Evolutionary conservation across 2,888 invertebrate genomes (phyloP).

Genomic region (Chydorus sphaericus): DNA sequence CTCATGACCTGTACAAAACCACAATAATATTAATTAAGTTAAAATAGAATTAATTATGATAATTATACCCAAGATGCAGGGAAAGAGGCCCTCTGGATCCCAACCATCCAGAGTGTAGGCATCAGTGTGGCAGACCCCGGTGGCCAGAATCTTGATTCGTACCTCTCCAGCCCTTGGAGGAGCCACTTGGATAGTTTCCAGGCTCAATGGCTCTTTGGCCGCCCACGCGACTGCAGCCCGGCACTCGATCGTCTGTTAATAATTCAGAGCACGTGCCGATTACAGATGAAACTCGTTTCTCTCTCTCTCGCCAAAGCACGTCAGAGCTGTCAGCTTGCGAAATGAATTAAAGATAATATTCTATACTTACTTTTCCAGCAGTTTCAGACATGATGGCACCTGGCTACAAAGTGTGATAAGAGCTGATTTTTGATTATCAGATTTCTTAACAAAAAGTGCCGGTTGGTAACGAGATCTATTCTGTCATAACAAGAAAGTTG

Average conservation of each 20-base stretch:
- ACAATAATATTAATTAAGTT: too few relatives aligned
- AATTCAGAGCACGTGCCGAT: neutral
- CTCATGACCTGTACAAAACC: constrained; percentile 96
- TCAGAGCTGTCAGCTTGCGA: neutral
- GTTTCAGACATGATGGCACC: neutral
- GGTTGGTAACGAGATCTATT: too few relatives aligned
- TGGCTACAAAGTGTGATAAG: too few relatives aligned
- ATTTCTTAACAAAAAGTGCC: too few relatives aligned
- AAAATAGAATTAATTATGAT: too few relatives aligned
- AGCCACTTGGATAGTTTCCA: constrained; percentile 86
- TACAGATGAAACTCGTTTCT: neutral
- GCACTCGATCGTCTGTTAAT: constrained; percentile 61
- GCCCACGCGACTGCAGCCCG: constrained; percentile 95
- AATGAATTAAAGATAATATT: neutral
- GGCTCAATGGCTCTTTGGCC: constrained; percentile 67
- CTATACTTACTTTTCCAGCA: neutral
- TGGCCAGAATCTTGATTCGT: constrained; percentile 54
- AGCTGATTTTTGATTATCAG: too few relatives aligned
- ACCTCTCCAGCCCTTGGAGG: constrained; percentile 88
- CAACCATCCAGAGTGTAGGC: constrained; percentile 71
- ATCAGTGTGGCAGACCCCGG: constrained; percentile 85
- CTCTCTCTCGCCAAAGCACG: too few relatives aligned
- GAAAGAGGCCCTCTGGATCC: constrained; percentile 86
- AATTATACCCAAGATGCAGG: constrained; percentile 73
- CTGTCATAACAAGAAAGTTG: too few relatives aligned